Evolutionary conservation across 2,888 invertebrate genomes (phyloP).

Genomic region (Epinotia ramella): DNA sequence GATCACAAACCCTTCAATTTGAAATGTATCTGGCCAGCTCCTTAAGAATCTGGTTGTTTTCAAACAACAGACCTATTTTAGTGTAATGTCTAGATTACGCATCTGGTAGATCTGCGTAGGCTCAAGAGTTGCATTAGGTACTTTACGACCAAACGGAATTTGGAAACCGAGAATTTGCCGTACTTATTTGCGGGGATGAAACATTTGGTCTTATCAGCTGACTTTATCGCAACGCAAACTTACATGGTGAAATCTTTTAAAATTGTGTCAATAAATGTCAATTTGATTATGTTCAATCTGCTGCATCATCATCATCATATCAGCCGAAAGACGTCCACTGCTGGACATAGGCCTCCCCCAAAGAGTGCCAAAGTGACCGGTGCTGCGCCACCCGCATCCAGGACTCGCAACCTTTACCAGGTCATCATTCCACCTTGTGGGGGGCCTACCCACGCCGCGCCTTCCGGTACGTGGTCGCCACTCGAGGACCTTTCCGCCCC

Average conservation of each 20-base stretch:
- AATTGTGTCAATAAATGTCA: neutral
- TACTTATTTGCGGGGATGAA: neutral
- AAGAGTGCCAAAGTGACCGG: too few relatives aligned
- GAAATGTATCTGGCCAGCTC: conserved; percentile 11
- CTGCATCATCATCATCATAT: too few relatives aligned
- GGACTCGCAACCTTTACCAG: too few relatives aligned
- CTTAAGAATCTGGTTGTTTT: conserved; percentile 30
- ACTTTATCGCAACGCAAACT: too few relatives aligned
- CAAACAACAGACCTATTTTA: conserved; percentile 36
- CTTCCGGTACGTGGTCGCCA: too few relatives aligned
- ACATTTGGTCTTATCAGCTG: neutral
- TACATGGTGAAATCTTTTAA: neutral
- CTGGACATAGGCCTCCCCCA: too few relatives aligned
- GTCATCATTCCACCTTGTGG: too few relatives aligned
- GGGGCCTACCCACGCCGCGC: too few relatives aligned
- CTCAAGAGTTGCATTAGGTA: conserved; percentile 59
- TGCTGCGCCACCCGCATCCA: too few relatives aligned
- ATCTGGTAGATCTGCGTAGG: conserved; percentile 55
- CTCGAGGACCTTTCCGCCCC: too few relatives aligned
- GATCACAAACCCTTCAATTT: conserved; percentile 6
- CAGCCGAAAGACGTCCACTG: too few relatives aligned
- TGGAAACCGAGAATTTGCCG: neutral
- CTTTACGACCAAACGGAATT: conserved; percentile 30
- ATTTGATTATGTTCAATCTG: too few relatives aligned
- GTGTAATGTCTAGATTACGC: conserved; percentile 52